phyloP scores from a whole-genome alignment of 2,113 vertebrate species.

The Polypterus bichir region DNA sequence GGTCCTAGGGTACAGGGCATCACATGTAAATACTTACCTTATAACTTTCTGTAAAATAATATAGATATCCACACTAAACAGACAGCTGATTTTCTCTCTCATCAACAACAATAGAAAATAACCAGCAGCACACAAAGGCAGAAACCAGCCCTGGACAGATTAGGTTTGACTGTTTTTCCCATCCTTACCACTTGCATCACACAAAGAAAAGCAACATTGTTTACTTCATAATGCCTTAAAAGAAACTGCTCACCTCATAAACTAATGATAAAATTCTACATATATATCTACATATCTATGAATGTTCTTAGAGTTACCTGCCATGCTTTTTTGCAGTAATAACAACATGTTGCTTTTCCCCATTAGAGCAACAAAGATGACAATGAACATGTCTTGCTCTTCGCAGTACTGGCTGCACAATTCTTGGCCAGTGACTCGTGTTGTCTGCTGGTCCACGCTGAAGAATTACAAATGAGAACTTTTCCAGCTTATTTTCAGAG shows the following conservation, averaged over 20 bases:
- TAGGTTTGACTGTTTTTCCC: no score
- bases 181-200: no score
- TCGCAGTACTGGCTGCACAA: conserved; percentile 51
- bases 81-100: no score
- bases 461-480: conserved; percentile 67
- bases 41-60: no score
- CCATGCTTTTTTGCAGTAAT: conserved; percentile 54
- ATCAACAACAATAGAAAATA: no score
- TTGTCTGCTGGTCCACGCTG: conserved; percentile 18
- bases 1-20: no score
- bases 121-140: no score
- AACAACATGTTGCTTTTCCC: conserved; percentile 50
- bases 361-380: conserved; percentile 54
- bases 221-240: no score
- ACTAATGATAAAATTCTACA: not conserved
- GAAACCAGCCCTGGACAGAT: no score
- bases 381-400: conserved; percentile 65
- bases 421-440: conserved; percentile 46
- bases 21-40: no score
- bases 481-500: conserved; percentile 41
- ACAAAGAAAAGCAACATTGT: no score
- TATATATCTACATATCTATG: not conserved
- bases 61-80: no score
- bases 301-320: conserved; percentile 39
- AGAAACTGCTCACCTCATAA: not conserved